Conservation (phyloP, 2,113 vertebrate genomes). For the Colossoma macropomum region DNA sequence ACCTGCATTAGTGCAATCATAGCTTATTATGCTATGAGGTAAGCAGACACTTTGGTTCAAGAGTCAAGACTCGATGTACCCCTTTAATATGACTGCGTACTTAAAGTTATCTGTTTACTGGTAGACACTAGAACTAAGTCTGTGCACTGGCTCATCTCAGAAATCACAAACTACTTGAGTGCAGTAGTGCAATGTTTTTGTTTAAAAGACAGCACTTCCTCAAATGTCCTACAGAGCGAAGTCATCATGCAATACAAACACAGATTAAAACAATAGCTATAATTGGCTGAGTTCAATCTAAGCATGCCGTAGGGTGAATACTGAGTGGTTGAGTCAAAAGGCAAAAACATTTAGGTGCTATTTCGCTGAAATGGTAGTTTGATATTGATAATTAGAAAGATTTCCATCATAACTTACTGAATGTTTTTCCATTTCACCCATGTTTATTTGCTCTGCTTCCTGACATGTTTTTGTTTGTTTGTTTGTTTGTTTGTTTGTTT, state of each 20-base stretch:
- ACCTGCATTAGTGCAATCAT: background rate
- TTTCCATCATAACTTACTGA: background rate
- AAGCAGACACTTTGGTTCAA: background rate
- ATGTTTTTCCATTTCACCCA: background rate
- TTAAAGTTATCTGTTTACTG: background rate
- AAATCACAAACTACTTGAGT: background rate
- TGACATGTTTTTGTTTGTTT: background rate
- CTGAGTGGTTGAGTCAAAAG: background rate
- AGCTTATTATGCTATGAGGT: background rate
- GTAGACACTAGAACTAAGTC: background rate
- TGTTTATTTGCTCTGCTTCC: background rate
- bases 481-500: too few species aligned
- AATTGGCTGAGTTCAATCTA: background rate
- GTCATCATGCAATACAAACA: constrained; percentile 27
- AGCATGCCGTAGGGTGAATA: background rate
- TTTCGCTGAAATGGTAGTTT: background rate
- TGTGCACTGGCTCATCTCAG: too few species aligned
- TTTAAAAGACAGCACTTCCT: background rate
- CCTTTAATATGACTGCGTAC: background rate
- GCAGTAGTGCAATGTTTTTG: too few species aligned
- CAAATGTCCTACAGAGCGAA: constrained; percentile 23
- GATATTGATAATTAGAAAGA: background rate
- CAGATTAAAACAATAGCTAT: background rate
- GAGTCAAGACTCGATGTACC: background rate
- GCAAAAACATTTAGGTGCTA: background rate